Conservation (phyloP, 1,140 invertebrate genomes). For the Penaeus japonicus region DNA sequence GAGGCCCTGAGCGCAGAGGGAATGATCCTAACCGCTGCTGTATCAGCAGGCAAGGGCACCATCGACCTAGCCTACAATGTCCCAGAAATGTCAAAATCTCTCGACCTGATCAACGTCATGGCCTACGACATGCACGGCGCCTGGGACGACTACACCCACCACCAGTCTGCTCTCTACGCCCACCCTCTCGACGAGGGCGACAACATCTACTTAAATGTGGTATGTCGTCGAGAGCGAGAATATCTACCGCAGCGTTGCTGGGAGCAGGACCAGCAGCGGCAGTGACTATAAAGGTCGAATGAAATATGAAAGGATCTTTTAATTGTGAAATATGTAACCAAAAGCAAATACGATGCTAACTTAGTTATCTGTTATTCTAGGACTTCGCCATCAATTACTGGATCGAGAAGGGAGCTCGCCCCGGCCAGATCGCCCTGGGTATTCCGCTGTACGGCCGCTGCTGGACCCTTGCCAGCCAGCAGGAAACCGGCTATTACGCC, state of each 20-base stretch:
- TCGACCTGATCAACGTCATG: slow-evolving; percentile 63
- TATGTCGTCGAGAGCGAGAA: too few species aligned
- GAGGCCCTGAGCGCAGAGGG: slow-evolving; percentile 77
- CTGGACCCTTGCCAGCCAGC: slow-evolving; percentile 68
- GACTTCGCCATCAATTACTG: slow-evolving; percentile 72
- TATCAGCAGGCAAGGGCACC: slow-evolving; percentile 68
- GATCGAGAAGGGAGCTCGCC: slow-evolving; percentile 70
- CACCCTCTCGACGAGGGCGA: slow-evolving; percentile 35
- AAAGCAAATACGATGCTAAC: too few species aligned
- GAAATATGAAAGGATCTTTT: too few species aligned
- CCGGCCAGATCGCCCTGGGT: slow-evolving; percentile 72
- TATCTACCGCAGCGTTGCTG: too few species aligned
- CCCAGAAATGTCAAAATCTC: slow-evolving; percentile 29
- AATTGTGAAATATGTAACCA: too few species aligned
- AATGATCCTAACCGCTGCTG: slow-evolving; percentile 70
- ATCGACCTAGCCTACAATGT: slow-evolving; percentile 62
- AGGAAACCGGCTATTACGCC: slow-evolving; percentile 67
- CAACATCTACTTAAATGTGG: slow-evolving; percentile 64
- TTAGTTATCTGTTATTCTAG: too few species aligned
- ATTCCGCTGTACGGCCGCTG: slow-evolving; percentile 73
- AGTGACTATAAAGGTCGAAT: too few species aligned
- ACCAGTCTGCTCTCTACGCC: slow-evolving; percentile 64
- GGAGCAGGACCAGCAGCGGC: too few species aligned
- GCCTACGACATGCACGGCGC: slow-evolving; percentile 65
- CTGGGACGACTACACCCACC: slow-evolving; percentile 62